Percentiles rank a stretch among this genome's conserved stretches.
Evolutionary conservation across 2,113 vertebrate genomes (phyloP).

Genomic region (Amphiprion ocellaris): DNA sequence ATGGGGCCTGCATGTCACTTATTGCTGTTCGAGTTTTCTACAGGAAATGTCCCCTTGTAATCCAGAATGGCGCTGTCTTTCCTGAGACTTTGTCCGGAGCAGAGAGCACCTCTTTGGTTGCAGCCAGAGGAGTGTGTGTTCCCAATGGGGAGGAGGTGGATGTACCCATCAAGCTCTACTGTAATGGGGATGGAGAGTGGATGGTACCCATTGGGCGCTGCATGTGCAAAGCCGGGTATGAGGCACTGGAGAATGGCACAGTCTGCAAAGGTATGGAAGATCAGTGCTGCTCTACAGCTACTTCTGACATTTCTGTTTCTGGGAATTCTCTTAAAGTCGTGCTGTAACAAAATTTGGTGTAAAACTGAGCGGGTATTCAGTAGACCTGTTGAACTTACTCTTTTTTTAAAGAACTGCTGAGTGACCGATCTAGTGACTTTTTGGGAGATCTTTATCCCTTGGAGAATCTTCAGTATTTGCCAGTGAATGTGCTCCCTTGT

Average conservation of each 20-base stretch:
- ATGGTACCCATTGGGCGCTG: slow-evolving; percentile 97
- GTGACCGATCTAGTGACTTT: too few species aligned
- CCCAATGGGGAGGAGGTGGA: slow-evolving; percentile 95
- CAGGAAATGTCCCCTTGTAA: slow-evolving; percentile 91
- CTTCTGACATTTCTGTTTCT: too few species aligned
- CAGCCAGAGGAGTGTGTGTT: slow-evolving; percentile 92
- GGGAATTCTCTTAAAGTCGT: too few species aligned
- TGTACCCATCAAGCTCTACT: slow-evolving; percentile 97
- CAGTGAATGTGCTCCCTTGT: too few species aligned
- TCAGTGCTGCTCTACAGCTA: too few species aligned
- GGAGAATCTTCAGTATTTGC: too few species aligned
- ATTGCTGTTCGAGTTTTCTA: slow-evolving; percentile 95
- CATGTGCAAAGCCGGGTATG: slow-evolving; percentile 93
- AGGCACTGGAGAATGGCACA: slow-evolving; percentile 90
- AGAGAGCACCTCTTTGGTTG: slow-evolving; percentile 95
- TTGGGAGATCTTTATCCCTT: too few species aligned
- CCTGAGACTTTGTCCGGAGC: slow-evolving; percentile 96
- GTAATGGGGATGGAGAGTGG: slow-evolving; percentile 97
- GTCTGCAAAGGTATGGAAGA: slow-evolving; percentile 83
- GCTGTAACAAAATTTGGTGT: too few species aligned
- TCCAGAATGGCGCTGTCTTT: slow-evolving; percentile 93
- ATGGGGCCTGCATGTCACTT: slow-evolving; percentile 96
- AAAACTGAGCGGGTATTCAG: too few species aligned
- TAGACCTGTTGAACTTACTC: too few species aligned
- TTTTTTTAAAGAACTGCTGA: too few species aligned